Evolutionary conservation across 2,888 invertebrate species (phyloP).

Genomic region (Philereme transversata): DNA sequence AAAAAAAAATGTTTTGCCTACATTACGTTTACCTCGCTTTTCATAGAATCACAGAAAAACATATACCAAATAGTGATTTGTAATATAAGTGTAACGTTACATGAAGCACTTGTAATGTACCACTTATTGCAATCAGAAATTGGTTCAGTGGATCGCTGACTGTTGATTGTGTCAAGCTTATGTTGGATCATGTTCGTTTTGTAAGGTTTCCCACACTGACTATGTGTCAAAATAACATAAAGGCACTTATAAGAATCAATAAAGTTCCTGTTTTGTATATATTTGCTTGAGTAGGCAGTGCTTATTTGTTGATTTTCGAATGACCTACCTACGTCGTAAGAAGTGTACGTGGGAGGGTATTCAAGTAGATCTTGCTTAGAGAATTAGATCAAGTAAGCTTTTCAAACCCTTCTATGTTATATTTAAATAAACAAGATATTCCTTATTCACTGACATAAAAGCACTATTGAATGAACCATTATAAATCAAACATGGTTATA

Average conservation of each 20-base stretch:
- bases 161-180: constrained; percentile 9
- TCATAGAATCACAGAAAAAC: background rate
- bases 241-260: background rate
- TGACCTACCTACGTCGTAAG: background rate
- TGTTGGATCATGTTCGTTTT: constrained; percentile 14
- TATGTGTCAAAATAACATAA: constrained; percentile 1
- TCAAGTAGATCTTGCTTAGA: constrained; percentile 9
- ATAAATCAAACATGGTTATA: background rate
- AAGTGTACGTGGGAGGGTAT: constrained; percentile 9
- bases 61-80: background rate
- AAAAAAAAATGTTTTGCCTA: too few species aligned
- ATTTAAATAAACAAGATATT: background rate
- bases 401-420: background rate
- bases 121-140: constrained; percentile 26
- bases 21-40: too few species aligned
- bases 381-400: constrained; percentile 10
- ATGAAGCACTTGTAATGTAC: constrained; percentile 34
- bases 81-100: constrained; percentile 15
- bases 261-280: too few species aligned
- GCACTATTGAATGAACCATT: constrained; percentile 3
- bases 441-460: background rate
- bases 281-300: background rate
- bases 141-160: constrained; percentile 30
- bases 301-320: background rate
- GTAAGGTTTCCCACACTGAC: constrained; percentile 22